Base-by-base conservation (phyloP, 2,113 vertebrate genomes). In the Hypanus sabinus region DNA sequence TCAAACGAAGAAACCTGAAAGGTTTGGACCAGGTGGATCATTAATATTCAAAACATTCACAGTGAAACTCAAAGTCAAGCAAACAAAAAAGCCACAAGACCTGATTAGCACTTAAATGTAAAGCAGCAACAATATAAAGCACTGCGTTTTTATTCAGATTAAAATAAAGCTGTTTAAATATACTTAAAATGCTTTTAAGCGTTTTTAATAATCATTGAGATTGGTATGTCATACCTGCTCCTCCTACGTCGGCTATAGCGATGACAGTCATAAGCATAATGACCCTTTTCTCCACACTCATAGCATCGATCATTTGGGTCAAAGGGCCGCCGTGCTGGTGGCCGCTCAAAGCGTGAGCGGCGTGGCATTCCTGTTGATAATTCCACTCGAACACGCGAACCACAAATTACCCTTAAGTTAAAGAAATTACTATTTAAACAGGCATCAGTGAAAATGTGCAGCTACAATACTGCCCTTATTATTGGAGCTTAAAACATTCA, bases 1-100 rank as follows among this genome's bases (percentile, higher is more conserved):
- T 98, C 97, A 98, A 98, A 98, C 97, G 98, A 98, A 97, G 98
- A 97, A 97, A 98, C 98, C 98, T 98, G 98, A 97, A 98, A 98
- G 97, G 97, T 98, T 98, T 97, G 97, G 97, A 98, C 97, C 98
- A 98, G 97, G 97, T 97, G 97, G 97, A 97, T 98, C 96, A 97
- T 98, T 98, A 97, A 97, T 95, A 97, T 95, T 97, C 97, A 94
- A 96, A 98, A 97, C 96, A 97, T 96, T 95, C 80, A 95, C 94
- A 94, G 94, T 94, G 73, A 94, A 94, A 95, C 94, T 92, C 80
- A 95, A 96, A 96, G 96, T 96, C 96, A 96, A 95, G 96, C 95
- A 97, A 95, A 73, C 5, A 73, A 96, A 92, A 76, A 70, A 62
- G 94, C 57, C 93, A 94, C 76, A 94, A 94, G 79, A 36, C 91